Evolutionary conservation across 2,888 invertebrate species (phyloP), one percentile per base, ranked within the genome.

Genomic region (Chirona hameri): DNA sequence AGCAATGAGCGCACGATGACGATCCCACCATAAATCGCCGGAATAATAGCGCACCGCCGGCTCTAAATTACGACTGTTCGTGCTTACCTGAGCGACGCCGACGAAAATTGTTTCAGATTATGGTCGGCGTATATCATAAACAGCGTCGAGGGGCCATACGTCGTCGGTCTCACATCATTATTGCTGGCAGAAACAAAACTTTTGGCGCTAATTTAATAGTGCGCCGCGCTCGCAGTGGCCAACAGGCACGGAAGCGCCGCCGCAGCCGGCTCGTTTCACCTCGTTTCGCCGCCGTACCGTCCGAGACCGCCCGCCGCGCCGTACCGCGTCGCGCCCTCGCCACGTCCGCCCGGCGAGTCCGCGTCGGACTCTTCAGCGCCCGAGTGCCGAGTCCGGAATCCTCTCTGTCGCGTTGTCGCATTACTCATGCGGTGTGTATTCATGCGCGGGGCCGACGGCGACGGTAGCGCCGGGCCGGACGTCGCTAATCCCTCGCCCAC

Each of bases 81-180:
- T 46, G 76, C 76, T 21, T 46, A 46, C 76, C 18, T 39, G 46
- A 46, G 39, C 76, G 76, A 46, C 39, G 27, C 76, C 39, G 27
- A 39, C 72, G 76, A 76, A 76, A 76, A 76, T 76, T 76, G 76
- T 76, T 76, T 76, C 76, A 76, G 76, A 76, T 76, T 76, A 76
- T 76, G 46, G 76, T 21, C 72, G 46, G 21, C 46, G 76, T 76
- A 76, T 46, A 76, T 76, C 76, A 76, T 76, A 46, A 76, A 46
- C 39, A 76, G 76, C 76, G 9, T 1, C 10, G 9, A 24, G 46
- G 15, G 24, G 39, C 76, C 76, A 76, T 76, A 46, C 24, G 76
- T 46, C 46, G 27, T 5, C 76, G 14, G 46, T 76, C 76, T 76
- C 76, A 76, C 76, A 46, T 76, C 76, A 46, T 76, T 76, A 76